Percentiles rank a stretch among this genome's conserved stretches.
Evolutionary conservation across 2,888 invertebrate genomes (phyloP).

Genomic region (Micropterix aruncella): DNA sequence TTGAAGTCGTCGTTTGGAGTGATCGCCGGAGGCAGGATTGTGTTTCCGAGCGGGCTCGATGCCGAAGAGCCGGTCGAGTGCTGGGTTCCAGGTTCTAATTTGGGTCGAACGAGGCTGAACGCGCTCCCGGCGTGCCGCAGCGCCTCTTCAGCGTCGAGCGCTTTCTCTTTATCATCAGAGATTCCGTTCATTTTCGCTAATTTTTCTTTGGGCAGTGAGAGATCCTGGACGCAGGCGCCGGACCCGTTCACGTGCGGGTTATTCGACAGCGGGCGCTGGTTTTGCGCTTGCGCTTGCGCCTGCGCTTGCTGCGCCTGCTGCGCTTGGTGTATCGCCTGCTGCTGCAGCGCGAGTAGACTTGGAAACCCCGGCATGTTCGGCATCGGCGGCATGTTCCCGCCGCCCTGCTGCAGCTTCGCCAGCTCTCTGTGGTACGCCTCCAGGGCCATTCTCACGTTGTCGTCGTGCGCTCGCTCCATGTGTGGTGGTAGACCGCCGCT

Average conservation of each 20-base stretch:
- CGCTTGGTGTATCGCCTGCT: conserved; percentile 38
- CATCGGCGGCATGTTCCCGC: conserved; percentile 23
- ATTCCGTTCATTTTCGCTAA: conserved; percentile 47
- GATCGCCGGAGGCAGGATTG: conserved; percentile 73
- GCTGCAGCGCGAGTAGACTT: conserved; percentile 64
- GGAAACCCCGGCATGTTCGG: conserved; percentile 43
- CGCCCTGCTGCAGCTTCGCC: conserved; percentile 63
- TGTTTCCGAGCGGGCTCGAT: conserved; percentile 72
- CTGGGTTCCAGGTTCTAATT: conserved; percentile 62
- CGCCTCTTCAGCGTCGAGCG: conserved; percentile 49
- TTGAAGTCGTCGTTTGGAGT: conserved; percentile 71
- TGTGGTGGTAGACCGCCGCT: conserved; percentile 50
- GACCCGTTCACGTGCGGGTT: conserved; percentile 48
- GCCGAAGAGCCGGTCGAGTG: conserved; percentile 64
- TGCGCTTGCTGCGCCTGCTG: conserved; percentile 31
- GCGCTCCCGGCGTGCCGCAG: conserved; percentile 69
- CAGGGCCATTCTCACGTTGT: conserved; percentile 79
- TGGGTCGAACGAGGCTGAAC: conserved; percentile 78
- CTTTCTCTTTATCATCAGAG: conserved; percentile 46
- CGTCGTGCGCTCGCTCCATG: conserved; percentile 49
- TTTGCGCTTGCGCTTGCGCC: conserved; percentile 26
- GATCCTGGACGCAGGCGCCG: conserved; percentile 55
- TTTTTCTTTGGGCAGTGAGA: conserved; percentile 71
- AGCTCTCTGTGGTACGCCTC: conserved; percentile 91
- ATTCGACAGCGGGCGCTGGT: conserved; percentile 13